Conservation (phyloP, 2,888 invertebrate species). For the Synergus itoensis region DNA sequence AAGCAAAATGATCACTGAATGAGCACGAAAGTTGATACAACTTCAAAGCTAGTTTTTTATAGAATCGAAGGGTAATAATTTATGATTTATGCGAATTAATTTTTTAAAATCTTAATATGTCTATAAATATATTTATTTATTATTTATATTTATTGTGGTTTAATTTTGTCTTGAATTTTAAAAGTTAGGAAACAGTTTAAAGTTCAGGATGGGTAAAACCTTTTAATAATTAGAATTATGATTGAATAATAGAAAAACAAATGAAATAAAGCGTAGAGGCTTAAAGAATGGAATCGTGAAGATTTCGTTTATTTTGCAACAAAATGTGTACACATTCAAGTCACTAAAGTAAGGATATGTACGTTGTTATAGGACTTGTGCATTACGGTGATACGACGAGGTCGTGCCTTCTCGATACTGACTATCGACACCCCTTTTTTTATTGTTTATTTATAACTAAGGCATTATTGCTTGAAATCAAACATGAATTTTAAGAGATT, state of each 20-base stretch:
- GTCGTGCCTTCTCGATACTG: constrained; percentile 67
- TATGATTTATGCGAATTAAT: neutral
- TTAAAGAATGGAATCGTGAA: constrained; percentile 7
- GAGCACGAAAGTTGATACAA: no score
- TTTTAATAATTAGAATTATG: neutral
- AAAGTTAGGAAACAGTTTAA: neutral
- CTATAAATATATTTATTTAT: no score
- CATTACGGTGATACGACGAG: constrained; percentile 57
- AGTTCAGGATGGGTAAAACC: neutral
- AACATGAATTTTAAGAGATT: neutral
- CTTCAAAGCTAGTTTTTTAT: no score
- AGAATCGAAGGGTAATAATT: no score
- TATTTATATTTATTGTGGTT: neutral
- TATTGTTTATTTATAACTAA: constrained; percentile 64
- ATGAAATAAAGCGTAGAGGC: neutral
- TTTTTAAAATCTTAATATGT: neutral
- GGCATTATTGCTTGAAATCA: constrained; percentile 50
- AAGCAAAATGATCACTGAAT: no score
- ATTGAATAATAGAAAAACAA: neutral
- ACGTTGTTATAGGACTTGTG: constrained; percentile 45
- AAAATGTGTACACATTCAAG: neutral
- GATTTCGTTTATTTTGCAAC: constrained; percentile 3
- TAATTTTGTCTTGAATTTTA: neutral
- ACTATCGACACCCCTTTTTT: constrained; percentile 63
- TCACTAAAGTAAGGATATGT: constrained; percentile 10